Evolutionary conservation across 2,113 vertebrate species (phyloP), one percentile per base, ranked within the genome.

Genomic region (Procapra przewalskii): DNA sequence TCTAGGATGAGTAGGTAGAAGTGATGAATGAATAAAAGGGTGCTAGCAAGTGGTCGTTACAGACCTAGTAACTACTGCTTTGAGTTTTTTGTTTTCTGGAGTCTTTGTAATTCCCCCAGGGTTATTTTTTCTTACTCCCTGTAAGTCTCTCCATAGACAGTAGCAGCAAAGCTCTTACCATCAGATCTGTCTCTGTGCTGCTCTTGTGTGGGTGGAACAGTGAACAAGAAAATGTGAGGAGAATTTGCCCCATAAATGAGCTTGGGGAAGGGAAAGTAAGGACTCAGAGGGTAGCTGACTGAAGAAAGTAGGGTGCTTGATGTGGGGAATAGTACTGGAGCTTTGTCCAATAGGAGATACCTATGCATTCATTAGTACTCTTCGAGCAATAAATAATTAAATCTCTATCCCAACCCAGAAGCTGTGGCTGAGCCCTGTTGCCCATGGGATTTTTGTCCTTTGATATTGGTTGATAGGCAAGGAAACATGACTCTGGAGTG

Each of bases 41-140:
- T 96, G 54, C 82, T 94, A 83, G 50, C 79, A 93, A 80, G n/a
- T 96, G 50, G 15, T 93, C 29, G 27, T 96, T 96, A 88, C 4
- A 94, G 90, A 94, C 15, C 29, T 94, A 91, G 31, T 87, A 96
- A 96, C 84, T 96, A 81, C 48, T 48, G 29, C 43, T 92, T 93
- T 95, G 19, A 82, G 21, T 94, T 90, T 95, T 96, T 52, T 86
- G 15, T 96, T 97, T 97, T 96, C 83, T 96, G 84, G 31, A 92
- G 79, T 88, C 54, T 95, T 93, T 95, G 94, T 90, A 88, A 97
- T 45, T 94, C 50, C 27, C 17, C 8, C 10, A 50, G 96, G 14
- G 33, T 80, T 95, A n/a, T 93, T 97, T 96, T 94, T 97, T 62
- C 88, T 64, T 94, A 31, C 13, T 96, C 27, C 31, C 21, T 94